Conservation (phyloP, 2,113 vertebrate genomes). For the Melanocharis versteri region DNA sequence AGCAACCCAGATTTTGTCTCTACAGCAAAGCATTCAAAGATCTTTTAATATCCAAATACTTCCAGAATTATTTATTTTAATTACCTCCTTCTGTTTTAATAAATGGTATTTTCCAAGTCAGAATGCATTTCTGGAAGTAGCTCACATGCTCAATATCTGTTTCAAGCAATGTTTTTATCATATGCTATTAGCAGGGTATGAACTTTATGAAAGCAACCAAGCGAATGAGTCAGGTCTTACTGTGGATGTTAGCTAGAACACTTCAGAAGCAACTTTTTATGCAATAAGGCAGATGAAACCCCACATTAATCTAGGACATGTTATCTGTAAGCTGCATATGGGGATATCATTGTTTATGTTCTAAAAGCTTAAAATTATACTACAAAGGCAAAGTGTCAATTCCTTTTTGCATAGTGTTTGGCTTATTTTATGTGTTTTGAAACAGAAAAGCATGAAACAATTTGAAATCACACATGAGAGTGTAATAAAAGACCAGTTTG, state of each 20-base stretch:
- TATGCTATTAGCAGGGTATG: not conserved
- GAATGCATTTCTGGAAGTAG: not conserved
- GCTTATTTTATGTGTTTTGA: not conserved
- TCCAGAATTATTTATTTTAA: not conserved
- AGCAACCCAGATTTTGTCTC: not conserved
- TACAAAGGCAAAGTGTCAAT: not conserved
- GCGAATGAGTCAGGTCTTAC: not conserved
- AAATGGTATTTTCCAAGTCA: not conserved
- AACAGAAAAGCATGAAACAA: not conserved
- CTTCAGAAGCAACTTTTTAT: not conserved
- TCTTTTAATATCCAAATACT: not conserved
- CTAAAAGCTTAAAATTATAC: not conserved
- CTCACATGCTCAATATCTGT: not conserved
- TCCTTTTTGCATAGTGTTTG: not conserved
- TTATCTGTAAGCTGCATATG: not conserved
- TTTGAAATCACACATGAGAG: not conserved
- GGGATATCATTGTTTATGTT: not conserved
- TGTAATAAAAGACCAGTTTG: not conserved
- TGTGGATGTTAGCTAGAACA: not conserved
- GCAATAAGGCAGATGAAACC: not conserved
- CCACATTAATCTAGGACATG: not conserved
- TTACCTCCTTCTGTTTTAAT: not conserved
- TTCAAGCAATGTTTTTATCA: not conserved
- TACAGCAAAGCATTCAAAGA: not conserved
- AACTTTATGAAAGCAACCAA: not conserved